Evolutionary conservation across 2,797 vertebrate genomes (phyloP), one percentile per base, ranked within the genome.

Genomic region (Poeciliopsis infans): DNA sequence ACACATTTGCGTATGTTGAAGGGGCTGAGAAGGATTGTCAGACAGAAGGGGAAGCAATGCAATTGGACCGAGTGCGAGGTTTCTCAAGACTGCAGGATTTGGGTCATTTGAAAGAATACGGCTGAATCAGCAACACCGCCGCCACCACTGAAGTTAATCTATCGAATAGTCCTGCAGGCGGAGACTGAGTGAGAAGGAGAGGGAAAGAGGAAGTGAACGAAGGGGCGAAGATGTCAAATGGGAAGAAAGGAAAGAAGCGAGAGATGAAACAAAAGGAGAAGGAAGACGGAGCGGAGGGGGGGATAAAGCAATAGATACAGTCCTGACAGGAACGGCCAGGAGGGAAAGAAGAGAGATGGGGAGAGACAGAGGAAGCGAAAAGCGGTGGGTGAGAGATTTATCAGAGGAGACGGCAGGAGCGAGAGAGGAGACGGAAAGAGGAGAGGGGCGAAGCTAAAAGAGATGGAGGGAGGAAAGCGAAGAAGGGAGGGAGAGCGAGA

Each of bases 31-130:
- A 79, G 49, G 64, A 76, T 79, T 84, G 81, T 83, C 80, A 89
- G 83, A 86, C 72, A 76, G 59, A 83, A 73, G 87, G 49, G 31
- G 73, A 72, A 87, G 53, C 87, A 96, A 96, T 96, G 95, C 95
- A 90, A 96, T 97, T 96, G 96, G 95, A 36, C 82, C 75, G 84
- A 76, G 86, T 95, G 94, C 95, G 96, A 96, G 96, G 96, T 97
- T 97, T 96, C 96, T 96, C 94, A 94, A 92, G 92, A 95, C 96
- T 95, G 96, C 23, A 95, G 96, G 96, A 98, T 97, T 96, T 97
- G 96, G 97, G 97, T 97, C 97, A 97, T 96, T 97, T 96, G 95
- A 96, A 97, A 96, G 95, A 97, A 96, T 91, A 91, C 80, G 85
- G 97, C 97, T 98, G 97, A 99, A 94, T 97, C 97, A 97, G 96